Conservation (phyloP, 2,888 invertebrate species). For the Ferrisia virgata region DNA sequence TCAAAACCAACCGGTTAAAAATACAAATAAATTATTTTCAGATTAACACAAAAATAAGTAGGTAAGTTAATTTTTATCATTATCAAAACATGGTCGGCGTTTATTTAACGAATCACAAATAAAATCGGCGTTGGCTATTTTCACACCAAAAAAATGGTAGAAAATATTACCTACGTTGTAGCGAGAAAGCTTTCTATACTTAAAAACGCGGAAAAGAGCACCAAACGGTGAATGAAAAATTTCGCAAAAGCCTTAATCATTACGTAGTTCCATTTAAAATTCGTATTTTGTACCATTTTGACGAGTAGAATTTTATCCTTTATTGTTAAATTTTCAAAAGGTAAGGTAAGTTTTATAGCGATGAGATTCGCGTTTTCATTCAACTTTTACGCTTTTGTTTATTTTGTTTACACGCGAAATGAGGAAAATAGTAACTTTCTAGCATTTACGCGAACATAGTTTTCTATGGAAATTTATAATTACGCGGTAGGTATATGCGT, state of each 20-base stretch:
- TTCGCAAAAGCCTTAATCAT: neutral
- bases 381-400: neutral
- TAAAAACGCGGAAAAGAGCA: neutral
- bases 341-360: neutral
- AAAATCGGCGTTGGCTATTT: neutral
- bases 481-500: neutral
- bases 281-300: neutral
- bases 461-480: neutral
- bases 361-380: neutral
- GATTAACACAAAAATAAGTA: neutral
- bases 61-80: neutral
- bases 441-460: neutral
- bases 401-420: neutral
- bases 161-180: neutral
- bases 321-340: neutral
- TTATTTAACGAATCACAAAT: neutral
- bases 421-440: neutral
- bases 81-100: neutral
- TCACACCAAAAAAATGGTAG: neutral
- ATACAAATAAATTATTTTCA: neutral
- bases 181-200: neutral
- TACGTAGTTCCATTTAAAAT: neutral
- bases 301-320: neutral
- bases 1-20: neutral
- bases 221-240: neutral